Base-by-base conservation (phyloP, 2,888 invertebrate species). In the Gymnoscelis rufifasciata region DNA sequence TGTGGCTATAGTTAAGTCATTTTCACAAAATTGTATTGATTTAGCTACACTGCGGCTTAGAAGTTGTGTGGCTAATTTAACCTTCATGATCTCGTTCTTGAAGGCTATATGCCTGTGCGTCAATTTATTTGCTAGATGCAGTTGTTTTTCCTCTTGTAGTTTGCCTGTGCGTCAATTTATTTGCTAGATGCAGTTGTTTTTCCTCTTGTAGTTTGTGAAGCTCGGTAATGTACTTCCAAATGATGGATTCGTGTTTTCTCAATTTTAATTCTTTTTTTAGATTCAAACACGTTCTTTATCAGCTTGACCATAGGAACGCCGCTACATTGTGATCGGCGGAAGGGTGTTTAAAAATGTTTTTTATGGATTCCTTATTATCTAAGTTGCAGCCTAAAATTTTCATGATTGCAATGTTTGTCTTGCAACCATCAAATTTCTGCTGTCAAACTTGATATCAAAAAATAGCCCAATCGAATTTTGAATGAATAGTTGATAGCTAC, bases 381-480 rank as follows among this genome's bases (percentile, higher is more conserved):
- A 54, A 6, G 1, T 38, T 23, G 40, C 56, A 54, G 13, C 56
- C 56, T 12, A 54, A 38, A 1, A 13, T 28, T 43, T 43, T 47
- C 27, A 43, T 45, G n/a, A 33, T 12, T 2, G 28, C 8, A 28
- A 57, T 43, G 43, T 57, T 60, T 2, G 36, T 13, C 12, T 24
- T 27, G 28, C 50, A 48, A 3, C 53, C 53, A 36, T 59, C 56
- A 30, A 56, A 57, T 41, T 10, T 41, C 38, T 3, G 10, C 41
- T 10, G 12, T 46, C 7, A 46, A 8, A n/a, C 41, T 27, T 8
- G 7, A 2, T 7, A 46, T 38, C 4, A 46, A 38, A 27, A 46
- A 46, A 41, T 46, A 46, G 0, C 14, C 46, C 13, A 46, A 7
- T 1, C 41, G 46, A 1, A 46, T 10, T 37, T 6, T 31, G 29